phyloP scores from a whole-genome alignment of 30 jellyfish, hydroid and myxozoan species.

The Turritopsis dohrnii region DNA sequence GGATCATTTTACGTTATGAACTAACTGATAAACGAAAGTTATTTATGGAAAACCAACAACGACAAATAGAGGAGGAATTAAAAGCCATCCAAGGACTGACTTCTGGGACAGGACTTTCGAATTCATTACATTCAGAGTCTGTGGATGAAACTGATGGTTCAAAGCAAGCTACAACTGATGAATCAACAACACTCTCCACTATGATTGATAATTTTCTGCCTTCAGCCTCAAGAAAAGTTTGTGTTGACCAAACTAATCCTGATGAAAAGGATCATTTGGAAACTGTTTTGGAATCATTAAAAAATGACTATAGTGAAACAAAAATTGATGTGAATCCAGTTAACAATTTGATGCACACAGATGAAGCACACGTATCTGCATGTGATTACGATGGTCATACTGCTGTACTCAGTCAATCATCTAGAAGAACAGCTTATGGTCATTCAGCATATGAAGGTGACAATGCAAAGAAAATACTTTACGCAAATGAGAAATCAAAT shows the following conservation, averaged over 20 bases:
- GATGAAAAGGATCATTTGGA: background rate
- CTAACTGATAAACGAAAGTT: constrained; percentile 49
- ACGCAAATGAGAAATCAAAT: constrained; percentile 20
- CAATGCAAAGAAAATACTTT: constrained; percentile 30
- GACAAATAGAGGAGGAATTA: constrained; percentile 17
- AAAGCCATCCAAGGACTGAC: background rate
- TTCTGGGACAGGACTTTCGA: background rate
- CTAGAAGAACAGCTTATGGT: background rate
- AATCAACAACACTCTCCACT: background rate
- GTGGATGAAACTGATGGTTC: background rate
- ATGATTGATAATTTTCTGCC: background rate
- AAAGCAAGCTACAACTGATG: background rate
- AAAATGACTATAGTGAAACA: background rate
- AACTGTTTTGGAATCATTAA: background rate
- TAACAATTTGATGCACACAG: background rate
- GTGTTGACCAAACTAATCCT: background rate
- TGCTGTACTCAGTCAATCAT: background rate
- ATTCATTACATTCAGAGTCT: background rate
- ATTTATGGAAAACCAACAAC: constrained; percentile 33
- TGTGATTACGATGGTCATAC: background rate
- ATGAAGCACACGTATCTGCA: background rate
- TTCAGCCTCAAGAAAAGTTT: background rate
- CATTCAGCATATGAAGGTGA: constrained; percentile 29
- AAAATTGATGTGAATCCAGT: background rate
- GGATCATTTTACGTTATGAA: constrained; percentile 62